Conservation (phyloP, 2,113 vertebrate species). For the Setophaga petechia region DNA sequence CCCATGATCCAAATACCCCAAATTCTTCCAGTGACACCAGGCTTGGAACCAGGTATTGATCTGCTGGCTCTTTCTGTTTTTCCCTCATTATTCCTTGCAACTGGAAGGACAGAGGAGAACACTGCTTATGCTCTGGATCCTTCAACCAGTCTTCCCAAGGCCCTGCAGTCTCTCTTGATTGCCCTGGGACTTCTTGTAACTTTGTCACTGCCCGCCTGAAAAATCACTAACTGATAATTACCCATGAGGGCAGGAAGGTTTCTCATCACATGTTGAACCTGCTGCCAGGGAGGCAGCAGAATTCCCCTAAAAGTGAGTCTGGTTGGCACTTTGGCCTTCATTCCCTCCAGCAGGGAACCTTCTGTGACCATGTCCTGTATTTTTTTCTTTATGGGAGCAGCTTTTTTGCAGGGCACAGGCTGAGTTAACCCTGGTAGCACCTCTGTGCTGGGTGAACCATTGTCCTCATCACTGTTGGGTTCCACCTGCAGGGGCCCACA, state of each 20-base stretch:
- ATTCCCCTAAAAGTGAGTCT: not conserved
- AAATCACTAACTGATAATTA: not conserved
- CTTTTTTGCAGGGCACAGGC: not conserved
- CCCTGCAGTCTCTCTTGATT: not conserved
- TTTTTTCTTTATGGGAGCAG: not conserved
- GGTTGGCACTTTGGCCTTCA: not conserved
- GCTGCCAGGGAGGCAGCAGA: not conserved
- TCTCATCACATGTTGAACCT: fast-evolving
- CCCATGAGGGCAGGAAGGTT: not conserved
- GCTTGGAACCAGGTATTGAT: not conserved
- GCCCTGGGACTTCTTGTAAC: not conserved
- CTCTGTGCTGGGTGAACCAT: not conserved
- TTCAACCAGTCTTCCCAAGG: not conserved
- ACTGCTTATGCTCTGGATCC: not conserved
- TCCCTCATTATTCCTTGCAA: not conserved
- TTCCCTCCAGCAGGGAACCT: not conserved
- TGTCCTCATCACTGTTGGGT: fast-evolving
- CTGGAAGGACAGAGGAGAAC: not conserved
- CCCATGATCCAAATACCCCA: not conserved
- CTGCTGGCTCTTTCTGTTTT: not conserved
- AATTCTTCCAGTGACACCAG: not conserved
- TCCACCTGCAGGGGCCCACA: not conserved
- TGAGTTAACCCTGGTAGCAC: not conserved
- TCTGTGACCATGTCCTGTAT: not conserved
- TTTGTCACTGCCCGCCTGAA: not conserved